A percentile compares a stretch with the other conserved stretches of the same genome.
phyloP scores from a whole-genome alignment of 2,113 vertebrate species.

The Tachysurus vachellii region DNA sequence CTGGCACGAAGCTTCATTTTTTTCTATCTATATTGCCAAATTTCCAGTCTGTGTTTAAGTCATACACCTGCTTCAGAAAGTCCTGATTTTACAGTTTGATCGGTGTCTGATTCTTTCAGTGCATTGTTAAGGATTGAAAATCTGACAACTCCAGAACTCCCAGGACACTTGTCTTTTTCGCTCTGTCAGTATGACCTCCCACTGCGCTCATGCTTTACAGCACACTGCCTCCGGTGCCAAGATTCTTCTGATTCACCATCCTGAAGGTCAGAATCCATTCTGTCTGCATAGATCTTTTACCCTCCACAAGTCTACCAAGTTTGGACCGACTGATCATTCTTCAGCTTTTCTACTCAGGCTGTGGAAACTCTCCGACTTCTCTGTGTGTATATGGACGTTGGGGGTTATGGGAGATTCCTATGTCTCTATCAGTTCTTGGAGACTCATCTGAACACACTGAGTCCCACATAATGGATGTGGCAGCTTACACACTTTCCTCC shows the following conservation, averaged over 20 bases:
- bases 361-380: slow-evolving; percentile 6
- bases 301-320: background rate
- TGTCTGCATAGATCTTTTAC: background rate
- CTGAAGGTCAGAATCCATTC: slow-evolving; percentile 31
- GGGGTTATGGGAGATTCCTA: slow-evolving; percentile 28
- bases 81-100: background rate
- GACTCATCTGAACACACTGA: slow-evolving; percentile 82
- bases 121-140: background rate
- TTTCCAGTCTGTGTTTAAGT: slow-evolving; percentile 1
- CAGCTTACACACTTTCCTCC: slow-evolving; percentile 86
- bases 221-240: slow-evolving; percentile 7
- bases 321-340: background rate
- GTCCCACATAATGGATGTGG: slow-evolving; percentile 83
- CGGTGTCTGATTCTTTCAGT: background rate
- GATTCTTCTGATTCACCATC: slow-evolving; percentile 7
- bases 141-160: background rate
- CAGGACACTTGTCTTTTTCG: background rate
- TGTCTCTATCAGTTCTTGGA: slow-evolving; percentile 64
- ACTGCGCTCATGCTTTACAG: slow-evolving; percentile 29
- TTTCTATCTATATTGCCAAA: slow-evolving; percentile 1
- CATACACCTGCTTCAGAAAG: background rate
- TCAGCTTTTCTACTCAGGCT: background rate
- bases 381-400: slow-evolving; percentile 32
- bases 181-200: slow-evolving; percentile 5
- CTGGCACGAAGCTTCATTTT: slow-evolving; percentile 10